phyloP scores from a whole-genome alignment of 1,140 invertebrate genomes.

The honey bee (Apis mellifera) region Amel_HAv3.1 CM009931.2:25985501-25986000 shows the following conservation, averaged over 20 bases:
- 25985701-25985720: background rate
- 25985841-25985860: background rate
- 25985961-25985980: conserved; percentile 2
- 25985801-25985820: background rate
- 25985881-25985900: conserved; percentile 22
- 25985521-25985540: too few relatives aligned
- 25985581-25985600: too few relatives aligned
- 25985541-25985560: too few relatives aligned
- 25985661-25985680: too few relatives aligned
- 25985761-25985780: background rate
- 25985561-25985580: too few relatives aligned
- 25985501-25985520: too few relatives aligned
- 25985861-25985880: background rate
- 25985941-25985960: conserved; percentile 18
- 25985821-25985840: conserved; percentile 12
- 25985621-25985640: too few relatives aligned
- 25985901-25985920: conserved; percentile 25
- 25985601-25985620: too few relatives aligned
- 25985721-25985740: background rate
- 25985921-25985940: background rate
- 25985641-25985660: too few relatives aligned
- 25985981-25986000: conserved; percentile 25
- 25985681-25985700: background rate
- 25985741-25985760: background rate
- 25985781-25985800: background rate